Percentiles rank a stretch among this genome's conserved stretches.
Evolutionary conservation across 2,888 invertebrate species (phyloP).

Genomic region (Isoperla grammatica): DNA sequence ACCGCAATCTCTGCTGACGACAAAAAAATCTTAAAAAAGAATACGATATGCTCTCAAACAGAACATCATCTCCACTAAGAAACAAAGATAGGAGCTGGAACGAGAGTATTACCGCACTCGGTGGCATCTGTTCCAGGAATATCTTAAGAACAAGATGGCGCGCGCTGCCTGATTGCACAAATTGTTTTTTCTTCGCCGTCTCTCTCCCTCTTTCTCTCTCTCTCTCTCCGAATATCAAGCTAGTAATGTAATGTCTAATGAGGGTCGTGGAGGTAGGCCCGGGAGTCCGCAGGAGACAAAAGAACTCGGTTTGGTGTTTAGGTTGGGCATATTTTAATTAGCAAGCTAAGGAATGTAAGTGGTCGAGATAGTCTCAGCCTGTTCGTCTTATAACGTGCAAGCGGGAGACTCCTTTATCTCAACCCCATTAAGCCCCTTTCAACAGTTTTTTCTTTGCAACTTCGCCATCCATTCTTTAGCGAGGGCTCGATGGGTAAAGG

Average conservation of each 20-base stretch:
- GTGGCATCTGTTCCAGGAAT: no score
- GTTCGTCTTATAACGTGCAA: slow-evolving; percentile 1
- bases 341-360: slow-evolving; percentile 24
- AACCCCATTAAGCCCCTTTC: slow-evolving; percentile 21
- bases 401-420: slow-evolving; percentile 21
- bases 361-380: slow-evolving; percentile 10
- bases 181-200: background rate
- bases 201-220: background rate
- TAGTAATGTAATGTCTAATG: no score
- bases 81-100: no score
- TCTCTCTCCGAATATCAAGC: background rate
- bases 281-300: slow-evolving; percentile 16
- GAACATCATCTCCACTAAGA: no score
- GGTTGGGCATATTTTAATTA: slow-evolving; percentile 29
- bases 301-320: slow-evolving; percentile 24
- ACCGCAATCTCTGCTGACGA: no score
- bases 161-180: slow-evolving; percentile 10
- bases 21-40: no score
- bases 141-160: background rate
- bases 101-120: no score
- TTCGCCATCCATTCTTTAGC: background rate
- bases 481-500: background rate
- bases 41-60: no score
- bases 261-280: background rate
- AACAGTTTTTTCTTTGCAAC: slow-evolving; percentile 18